phyloP scores from a whole-genome alignment of 2,113 vertebrate genomes.

The Eira barbara region DNA sequence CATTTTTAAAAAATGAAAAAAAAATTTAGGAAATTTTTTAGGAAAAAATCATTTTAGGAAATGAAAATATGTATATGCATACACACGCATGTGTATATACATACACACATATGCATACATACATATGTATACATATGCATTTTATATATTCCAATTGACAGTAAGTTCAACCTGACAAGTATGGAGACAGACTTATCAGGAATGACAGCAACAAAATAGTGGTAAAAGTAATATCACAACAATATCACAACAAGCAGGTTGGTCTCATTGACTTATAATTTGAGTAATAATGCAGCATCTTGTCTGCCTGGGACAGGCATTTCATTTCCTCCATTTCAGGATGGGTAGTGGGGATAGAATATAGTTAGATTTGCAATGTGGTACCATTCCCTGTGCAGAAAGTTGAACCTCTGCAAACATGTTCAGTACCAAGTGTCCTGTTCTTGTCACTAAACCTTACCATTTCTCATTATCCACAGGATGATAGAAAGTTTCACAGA shows the following conservation, averaged over 20 bases:
- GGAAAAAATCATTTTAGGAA: no score
- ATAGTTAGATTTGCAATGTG: neutral
- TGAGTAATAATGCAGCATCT: neutral
- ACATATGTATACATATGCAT: neutral
- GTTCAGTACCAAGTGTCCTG: neutral
- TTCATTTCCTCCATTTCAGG: neutral
- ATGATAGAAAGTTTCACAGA: neutral
- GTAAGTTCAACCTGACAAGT: slow-evolving; percentile 47
- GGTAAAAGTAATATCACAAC: slow-evolving; percentile 18
- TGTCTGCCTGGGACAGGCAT: neutral
- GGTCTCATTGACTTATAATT: neutral
- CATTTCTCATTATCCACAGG: neutral
- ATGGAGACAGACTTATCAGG: neutral
- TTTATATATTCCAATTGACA: neutral
- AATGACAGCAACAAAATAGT: slow-evolving; percentile 15
- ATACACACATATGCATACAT: no score
- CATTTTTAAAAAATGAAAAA: slow-evolving; percentile 69
- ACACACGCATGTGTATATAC: no score
- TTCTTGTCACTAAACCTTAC: neutral
- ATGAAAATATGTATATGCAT: no score
- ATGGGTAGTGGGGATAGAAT: neutral
- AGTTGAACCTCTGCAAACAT: neutral
- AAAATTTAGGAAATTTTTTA: neutral
- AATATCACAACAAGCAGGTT: neutral
- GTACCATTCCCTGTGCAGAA: neutral